Base-by-base conservation (phyloP, 2,797 vertebrate genomes). In the Glossophaga mutica region DNA sequence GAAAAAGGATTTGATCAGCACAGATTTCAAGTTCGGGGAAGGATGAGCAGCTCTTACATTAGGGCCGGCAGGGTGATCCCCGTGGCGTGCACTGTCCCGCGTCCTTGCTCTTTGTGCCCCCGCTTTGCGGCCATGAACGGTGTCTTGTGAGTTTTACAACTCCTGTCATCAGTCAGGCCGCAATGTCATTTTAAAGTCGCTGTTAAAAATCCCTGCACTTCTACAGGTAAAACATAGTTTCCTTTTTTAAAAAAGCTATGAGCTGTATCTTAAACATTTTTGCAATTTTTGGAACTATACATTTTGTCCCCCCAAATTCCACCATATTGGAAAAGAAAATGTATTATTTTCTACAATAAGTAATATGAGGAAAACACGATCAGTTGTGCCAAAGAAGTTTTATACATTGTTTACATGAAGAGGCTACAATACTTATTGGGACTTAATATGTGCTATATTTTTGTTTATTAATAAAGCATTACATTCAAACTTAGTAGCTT, bases 371-470 rank as follows among this genome's bases (percentile, higher is more conserved):
- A 95, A 95, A 96, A 93, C 76, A 88, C 78, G 88, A 92, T 87
- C 76, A 96, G 68, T 90, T 97, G 96, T 96, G 96, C 97, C 97
- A 97, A 97, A 96, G 96, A 96, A 77, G 48, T 97, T 96, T 96
- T 95, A 76, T 96, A 95, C n/a, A n/a, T 92, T 97, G 92, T 96
- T 97, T 97, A 94, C 93, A 91, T 71, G 73, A 95, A 68, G 78
- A 95, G 67, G 57, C 84, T 74, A 94, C 85, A 74, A 44, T 79
- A 86, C 70, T 92, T 91, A 95, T 2, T 90, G 70, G 93, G 59
- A 92, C 52, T 94, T 96, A 29, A 6, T 81, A 44, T n/a, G 67
- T 46, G 83, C 42, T 87, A 68, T 87, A 73, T 93, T 97, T 96
- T 95, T 77, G 70, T 97, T 96, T 83, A 70, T 67, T 91, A 94